Conservation (phyloP, 2,113 vertebrate genomes). For the Beaufortia kweichowensis region DNA sequence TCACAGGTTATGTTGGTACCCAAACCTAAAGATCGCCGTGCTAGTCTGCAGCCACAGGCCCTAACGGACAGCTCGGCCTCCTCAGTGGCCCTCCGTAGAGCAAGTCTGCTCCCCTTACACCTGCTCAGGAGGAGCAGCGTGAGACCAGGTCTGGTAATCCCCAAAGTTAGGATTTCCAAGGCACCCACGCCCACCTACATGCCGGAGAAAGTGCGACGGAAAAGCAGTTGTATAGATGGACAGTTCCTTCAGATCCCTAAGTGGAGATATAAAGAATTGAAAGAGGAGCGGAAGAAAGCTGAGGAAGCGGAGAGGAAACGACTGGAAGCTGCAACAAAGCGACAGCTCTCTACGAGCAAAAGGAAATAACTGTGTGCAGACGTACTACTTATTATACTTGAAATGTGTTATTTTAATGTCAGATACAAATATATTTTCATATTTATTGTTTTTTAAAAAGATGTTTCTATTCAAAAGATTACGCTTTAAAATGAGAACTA, state of each 20-base stretch:
- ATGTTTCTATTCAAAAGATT: not conserved
- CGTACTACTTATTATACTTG: conserved; percentile 65
- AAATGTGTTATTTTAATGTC: conserved; percentile 56
- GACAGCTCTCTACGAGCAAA: conserved; percentile 64
- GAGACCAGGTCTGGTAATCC: conserved; percentile 83
- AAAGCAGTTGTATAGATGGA: conserved; percentile 74
- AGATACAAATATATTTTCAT: conserved; percentile 68
- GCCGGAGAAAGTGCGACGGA: conserved; percentile 75
- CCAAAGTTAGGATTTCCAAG: conserved; percentile 86
- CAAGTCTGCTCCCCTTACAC: conserved; percentile 83
- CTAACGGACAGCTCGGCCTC: conserved; percentile 20
- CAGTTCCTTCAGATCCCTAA: conserved; percentile 88
- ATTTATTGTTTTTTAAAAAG: conserved; percentile 68
- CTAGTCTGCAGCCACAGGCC: conserved; percentile 75
- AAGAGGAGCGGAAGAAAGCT: conserved; percentile 85
- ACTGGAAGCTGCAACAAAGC: conserved; percentile 70
- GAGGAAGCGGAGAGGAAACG: conserved; percentile 85
- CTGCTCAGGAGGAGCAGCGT: conserved; percentile 84
- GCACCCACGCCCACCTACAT: conserved; percentile 81
- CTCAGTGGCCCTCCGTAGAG: conserved; percentile 67
- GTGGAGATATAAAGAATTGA: conserved; percentile 94
- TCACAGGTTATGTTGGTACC: conserved; percentile 69
- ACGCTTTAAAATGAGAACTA: conserved; percentile 5
- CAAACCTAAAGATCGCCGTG: conserved; percentile 71
- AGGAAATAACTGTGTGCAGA: conserved; percentile 63